Conservation (phyloP, 53 echinoderm and acorn worm species). For the Arbacia lixula region DNA sequence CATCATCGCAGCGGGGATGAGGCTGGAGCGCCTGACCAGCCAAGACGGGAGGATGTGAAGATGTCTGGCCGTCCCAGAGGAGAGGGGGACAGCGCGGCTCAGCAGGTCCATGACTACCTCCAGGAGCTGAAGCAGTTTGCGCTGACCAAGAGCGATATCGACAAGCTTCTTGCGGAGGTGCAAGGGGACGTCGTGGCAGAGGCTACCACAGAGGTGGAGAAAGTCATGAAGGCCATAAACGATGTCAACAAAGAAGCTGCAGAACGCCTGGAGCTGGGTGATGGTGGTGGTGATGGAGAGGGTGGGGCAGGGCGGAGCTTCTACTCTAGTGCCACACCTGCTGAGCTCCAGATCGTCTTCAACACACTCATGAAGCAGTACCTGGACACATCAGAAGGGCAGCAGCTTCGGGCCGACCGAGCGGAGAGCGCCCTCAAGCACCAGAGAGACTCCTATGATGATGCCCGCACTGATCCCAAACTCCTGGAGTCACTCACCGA, state of each 20-base stretch:
- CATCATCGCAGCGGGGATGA: not conserved
- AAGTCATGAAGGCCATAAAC: conserved; percentile 54
- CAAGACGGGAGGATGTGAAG: not conserved
- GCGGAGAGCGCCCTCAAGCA: conserved; percentile 64
- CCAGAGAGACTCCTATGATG: conserved; percentile 52
- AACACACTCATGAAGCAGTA: conserved; percentile 74
- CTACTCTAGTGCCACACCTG: conserved; percentile 43
- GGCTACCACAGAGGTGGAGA: not conserved
- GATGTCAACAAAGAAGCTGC: conserved; percentile 7
- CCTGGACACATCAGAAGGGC: conserved; percentile 66
- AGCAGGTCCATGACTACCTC: not conserved
- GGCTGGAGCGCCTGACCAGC: not conserved
- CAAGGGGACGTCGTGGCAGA: conserved; percentile 16
- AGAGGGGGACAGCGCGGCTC: not conserved
- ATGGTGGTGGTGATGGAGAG: no score
- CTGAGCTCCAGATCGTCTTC: conserved; percentile 62
- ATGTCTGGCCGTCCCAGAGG: no score
- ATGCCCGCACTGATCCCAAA: not conserved
- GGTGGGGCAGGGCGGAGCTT: conserved; percentile 30
- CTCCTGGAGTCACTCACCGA: conserved; percentile 35
- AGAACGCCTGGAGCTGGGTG: not conserved
- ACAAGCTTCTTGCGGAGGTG: conserved; percentile 22
- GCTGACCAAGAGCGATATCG: conserved; percentile 36
- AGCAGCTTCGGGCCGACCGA: conserved; percentile 57
- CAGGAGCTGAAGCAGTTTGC: conserved; percentile 15